Percentiles rank a stretch among this genome's conserved stretches.
phyloP scores from a whole-genome alignment of 2,113 vertebrate genomes.

The Cheirogaleus medius region DNA sequence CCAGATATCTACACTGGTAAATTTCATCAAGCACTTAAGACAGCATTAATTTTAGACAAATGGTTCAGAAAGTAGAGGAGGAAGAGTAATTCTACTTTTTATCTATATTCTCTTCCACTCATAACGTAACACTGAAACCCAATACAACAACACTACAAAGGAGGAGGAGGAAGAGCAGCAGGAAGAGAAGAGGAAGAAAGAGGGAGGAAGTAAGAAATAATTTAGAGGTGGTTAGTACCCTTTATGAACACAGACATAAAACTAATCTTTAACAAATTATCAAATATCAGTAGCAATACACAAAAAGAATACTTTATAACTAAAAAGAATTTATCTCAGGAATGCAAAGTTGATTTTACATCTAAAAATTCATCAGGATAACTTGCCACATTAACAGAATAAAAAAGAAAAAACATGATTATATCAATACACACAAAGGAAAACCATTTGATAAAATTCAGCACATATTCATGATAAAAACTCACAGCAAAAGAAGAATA shows the following conservation, averaged over 20 bases:
- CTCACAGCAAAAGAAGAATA: not conserved
- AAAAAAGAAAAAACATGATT: not conserved
- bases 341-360: constrained; percentile 40
- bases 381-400: not conserved
- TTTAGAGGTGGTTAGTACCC: not conserved
- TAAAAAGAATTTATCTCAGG: not conserved
- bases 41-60: not conserved
- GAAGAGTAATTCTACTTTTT: not conserved
- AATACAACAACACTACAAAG: not conserved
- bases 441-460: not conserved
- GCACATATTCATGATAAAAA: not conserved
- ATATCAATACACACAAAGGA: not conserved
- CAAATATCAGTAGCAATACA: not conserved
- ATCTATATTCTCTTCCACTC: not conserved
- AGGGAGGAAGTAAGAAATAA: not conserved
- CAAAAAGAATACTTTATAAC: not conserved
- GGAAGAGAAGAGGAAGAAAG: not conserved
- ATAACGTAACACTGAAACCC: not conserved
- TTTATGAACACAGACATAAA: not conserved
- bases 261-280: not conserved
- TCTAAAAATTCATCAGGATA: not conserved
- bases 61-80: not conserved
- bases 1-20: not conserved
- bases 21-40: constrained; percentile 2
- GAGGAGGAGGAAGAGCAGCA: not conserved